Evolutionary conservation across 2,888 invertebrate genomes (phyloP), one percentile per base, ranked within the genome.

Genomic region (Trissolcus brochymenae): DNA sequence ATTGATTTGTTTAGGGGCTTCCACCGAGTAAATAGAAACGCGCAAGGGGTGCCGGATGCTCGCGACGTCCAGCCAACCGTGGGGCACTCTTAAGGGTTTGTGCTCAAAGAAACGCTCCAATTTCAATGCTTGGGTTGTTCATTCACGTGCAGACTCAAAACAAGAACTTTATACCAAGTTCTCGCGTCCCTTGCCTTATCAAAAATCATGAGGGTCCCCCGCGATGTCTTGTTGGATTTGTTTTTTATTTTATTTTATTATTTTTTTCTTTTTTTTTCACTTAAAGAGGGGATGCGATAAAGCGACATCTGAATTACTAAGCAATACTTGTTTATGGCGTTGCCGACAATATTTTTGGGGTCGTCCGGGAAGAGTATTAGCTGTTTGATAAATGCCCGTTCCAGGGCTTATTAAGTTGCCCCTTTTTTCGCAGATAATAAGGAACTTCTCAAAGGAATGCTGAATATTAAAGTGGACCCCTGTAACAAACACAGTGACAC

Each of bases 1-100:
- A 82, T 80, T 81, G 82, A 80, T 81, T 84, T 81, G 75, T 80
- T 75, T 79, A 81, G 81, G 76, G 79, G 79, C 79, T 80, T 80
- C 78, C 55, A 29, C 66, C 67, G 72, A 55, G 76, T 75, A 78
- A 80, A 78, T 76, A 73, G 78, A 79, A 79, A 68, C 72, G 71
- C 76, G 65, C 53, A 40, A 62, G 66, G 80, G 71, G 73, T 72
- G 73, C 72, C 72, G 71, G 72, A 72, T 79, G 72, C 68, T 80
- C 72, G 78, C 77, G 73, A 78, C 79, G 81, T 81, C 74, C 75
- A 75, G 76, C 75, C 49, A 61, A 55, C 50, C 60, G 70, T 74
- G 77, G 71, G 76, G 67, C 78, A 72, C 78, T 80, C 77, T 79
- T 80, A 77, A 78, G 80, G 80, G 78, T 80, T 75, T 78, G 57